Percentiles rank a stretch among this genome's conserved stretches.
Evolutionary conservation across 2,797 vertebrate genomes (phyloP).

Genomic region (Sandelia bainsii): DNA sequence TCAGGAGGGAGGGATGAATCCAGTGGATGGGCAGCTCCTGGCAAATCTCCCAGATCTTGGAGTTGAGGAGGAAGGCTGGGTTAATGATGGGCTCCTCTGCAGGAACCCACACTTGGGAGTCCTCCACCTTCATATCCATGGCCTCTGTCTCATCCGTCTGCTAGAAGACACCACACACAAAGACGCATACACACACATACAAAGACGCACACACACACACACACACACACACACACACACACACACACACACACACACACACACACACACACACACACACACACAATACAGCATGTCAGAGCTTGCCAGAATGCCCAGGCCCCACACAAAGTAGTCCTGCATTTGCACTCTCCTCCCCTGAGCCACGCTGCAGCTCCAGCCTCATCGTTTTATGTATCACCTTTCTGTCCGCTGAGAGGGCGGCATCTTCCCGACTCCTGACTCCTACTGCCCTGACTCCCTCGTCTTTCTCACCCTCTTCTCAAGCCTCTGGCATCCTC

Average conservation of each 20-base stretch:
- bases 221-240: constrained; percentile 21
- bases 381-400: constrained; percentile 74
- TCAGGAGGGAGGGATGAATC: constrained; percentile 91
- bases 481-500: constrained; percentile 66
- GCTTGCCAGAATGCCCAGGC: constrained; percentile 27
- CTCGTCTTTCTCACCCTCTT: constrained; percentile 44
- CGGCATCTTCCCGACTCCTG: constrained; percentile 67
- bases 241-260: constrained; percentile 18
- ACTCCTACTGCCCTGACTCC: constrained; percentile 60
- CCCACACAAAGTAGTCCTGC: constrained; percentile 36
- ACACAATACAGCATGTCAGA: constrained; percentile 13
- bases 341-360: constrained; percentile 55
- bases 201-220: constrained; percentile 1
- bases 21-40: constrained; percentile 94
- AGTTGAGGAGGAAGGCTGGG: constrained; percentile 91
- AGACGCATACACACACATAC: constrained; percentile 17
- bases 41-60: constrained; percentile 96
- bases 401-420: constrained; percentile 61
- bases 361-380: constrained; percentile 44
- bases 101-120: constrained; percentile 94
- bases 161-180: constrained; percentile 49
- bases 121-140: constrained; percentile 88
- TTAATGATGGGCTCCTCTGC: constrained; percentile 93
- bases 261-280: constrained; percentile 22
- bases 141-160: constrained; percentile 88